Percentiles rank a stretch among this genome's conserved stretches.
These are phyloP conservation scores for Acrocephalus kingi DNA, from an alignment of 2,113 vertebrate genomes.

Conservation along the genomic window DNA sequence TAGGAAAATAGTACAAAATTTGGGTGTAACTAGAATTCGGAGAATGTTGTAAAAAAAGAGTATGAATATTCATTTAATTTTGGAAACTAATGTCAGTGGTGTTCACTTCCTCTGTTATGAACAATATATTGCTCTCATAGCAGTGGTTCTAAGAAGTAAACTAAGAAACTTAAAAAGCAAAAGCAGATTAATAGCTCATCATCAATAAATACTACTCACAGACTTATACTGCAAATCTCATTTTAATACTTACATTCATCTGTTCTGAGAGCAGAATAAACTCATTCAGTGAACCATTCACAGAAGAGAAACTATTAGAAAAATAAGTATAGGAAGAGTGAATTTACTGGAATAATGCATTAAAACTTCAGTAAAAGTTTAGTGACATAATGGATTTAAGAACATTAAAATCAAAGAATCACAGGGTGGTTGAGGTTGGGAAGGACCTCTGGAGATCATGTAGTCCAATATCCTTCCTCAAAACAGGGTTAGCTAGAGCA, in stretches of 20 bases:
- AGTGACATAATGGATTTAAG: not conserved
- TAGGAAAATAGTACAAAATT: not conserved
- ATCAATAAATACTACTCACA: not conserved
- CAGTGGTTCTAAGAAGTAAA: not conserved
- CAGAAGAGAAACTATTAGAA: not conserved
- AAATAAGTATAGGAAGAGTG: not conserved
- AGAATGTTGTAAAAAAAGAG: not conserved
- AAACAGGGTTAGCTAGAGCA: not conserved
- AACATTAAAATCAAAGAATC: not conserved
- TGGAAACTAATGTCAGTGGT: not conserved
- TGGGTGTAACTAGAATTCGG: fast-evolving
- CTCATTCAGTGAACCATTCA: not conserved
- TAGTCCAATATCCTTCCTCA: not conserved
- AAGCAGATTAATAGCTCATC: not conserved
- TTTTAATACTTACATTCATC: not conserved
- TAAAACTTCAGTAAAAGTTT: not conserved
- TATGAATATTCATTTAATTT: not conserved
- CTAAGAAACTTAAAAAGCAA: not conserved
- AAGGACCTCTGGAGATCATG: not conserved
- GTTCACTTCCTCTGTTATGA: not conserved
- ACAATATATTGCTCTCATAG: not conserved
- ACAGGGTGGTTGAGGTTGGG: not conserved
- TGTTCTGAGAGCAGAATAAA: not conserved
- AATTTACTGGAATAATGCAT: not conserved
- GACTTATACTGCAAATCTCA: not conserved